These are phyloP conservation scores for Pholis gunnellus DNA, from an alignment of 2,113 vertebrate species.

Conservation along the genomic window DNA sequence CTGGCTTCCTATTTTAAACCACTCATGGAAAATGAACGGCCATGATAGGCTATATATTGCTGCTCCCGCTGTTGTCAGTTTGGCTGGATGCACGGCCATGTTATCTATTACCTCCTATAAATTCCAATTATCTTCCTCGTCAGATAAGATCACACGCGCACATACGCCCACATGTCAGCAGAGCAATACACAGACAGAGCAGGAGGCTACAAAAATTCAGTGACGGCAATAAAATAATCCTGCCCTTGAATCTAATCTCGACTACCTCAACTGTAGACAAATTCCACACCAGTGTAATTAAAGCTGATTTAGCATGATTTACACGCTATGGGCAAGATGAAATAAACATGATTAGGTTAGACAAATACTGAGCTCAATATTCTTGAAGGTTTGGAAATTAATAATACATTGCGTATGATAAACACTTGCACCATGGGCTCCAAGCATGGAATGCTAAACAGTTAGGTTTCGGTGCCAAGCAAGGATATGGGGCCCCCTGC, in stretches of 20 bases:
- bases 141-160: conserved; percentile 67
- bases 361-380: conserved; percentile 83
- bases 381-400: conserved; percentile 81
- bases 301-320: conserved; percentile 83
- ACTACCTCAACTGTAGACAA: conserved; percentile 60
- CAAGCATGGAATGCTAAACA: conserved; percentile 63
- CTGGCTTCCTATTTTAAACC: conserved; percentile 52
- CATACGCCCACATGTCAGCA: conserved; percentile 40
- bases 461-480: conserved; percentile 30
- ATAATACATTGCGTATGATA: conserved; percentile 81
- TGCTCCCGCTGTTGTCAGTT: conserved; percentile 42
- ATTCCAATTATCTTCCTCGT: conserved; percentile 73
- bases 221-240: conserved; percentile 61
- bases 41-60: conserved; percentile 55
- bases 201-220: conserved; percentile 47
- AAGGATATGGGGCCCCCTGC: conserved; percentile 71
- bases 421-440: conserved; percentile 64
- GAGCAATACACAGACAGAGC: conserved; percentile 36
- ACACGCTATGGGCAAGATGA: conserved; percentile 74
- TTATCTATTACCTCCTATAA: conserved; percentile 74
- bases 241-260: conserved; percentile 71
- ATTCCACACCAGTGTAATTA: conserved; percentile 78
- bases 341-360: conserved; percentile 82
- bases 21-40: conserved; percentile 56
- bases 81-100: conserved; percentile 42